Percentiles rank a stretch among this genome's conserved stretches.
Evolutionary conservation across 1,140 invertebrate genomes (phyloP).

Genomic region (Drosophila sp.): DNA sequence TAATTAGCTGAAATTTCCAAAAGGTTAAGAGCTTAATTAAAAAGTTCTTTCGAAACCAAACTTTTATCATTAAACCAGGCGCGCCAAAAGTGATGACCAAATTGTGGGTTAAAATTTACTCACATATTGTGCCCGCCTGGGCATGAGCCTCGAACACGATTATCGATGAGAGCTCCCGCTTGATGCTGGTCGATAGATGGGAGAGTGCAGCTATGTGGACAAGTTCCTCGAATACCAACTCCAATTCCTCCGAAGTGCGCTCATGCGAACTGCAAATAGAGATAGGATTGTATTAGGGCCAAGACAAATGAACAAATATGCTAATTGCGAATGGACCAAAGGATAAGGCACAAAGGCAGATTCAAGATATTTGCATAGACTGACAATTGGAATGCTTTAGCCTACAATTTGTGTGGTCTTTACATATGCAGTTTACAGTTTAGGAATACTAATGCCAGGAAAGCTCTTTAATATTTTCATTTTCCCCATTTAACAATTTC

Average conservation of each 20-base stretch:
- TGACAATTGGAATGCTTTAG: constrained; percentile 3
- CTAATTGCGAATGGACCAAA: constrained; percentile 15
- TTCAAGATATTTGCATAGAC: constrained; percentile 23
- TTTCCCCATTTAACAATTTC: neutral
- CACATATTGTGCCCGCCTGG: constrained; percentile 90
- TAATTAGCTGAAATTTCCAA: constrained; percentile 43
- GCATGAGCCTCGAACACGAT: constrained; percentile 93
- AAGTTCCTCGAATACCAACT: constrained; percentile 93
- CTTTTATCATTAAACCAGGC: constrained; percentile 12
- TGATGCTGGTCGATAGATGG: constrained; percentile 93
- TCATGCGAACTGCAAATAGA: constrained; percentile 86
- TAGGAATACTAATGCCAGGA: neutral
- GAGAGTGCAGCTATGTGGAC: constrained; percentile 92
- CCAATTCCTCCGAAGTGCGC: constrained; percentile 90
- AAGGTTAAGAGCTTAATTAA: constrained; percentile 47
- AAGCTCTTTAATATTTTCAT: neutral
- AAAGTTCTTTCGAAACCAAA: constrained; percentile 34
- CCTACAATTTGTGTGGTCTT: constrained; percentile 1
- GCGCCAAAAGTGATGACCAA: neutral
- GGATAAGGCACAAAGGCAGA: constrained; percentile 23
- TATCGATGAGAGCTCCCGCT: constrained; percentile 91
- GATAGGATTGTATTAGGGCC: neutral
- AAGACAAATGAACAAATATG: constrained; percentile 10
- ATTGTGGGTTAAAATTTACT: constrained; percentile 83
- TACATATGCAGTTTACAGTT: neutral